Evolutionary conservation across 2,797 vertebrate species (phyloP).

Genomic region (Eulemur coronatus): DNA sequence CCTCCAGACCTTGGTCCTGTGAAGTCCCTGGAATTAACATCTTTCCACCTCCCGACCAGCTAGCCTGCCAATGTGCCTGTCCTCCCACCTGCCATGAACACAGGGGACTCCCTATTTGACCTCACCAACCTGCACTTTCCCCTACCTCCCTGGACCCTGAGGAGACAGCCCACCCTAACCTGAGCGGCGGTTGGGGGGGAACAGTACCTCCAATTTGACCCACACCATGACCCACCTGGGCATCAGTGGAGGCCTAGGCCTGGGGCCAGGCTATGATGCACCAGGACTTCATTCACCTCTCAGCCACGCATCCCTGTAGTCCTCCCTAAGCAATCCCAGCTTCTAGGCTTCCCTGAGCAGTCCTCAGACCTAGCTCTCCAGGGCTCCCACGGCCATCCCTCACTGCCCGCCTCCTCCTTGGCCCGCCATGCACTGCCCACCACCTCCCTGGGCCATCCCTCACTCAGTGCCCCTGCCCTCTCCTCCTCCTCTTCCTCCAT

Average conservation of each 20-base stretch:
- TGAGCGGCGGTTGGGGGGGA: constrained; percentile 86
- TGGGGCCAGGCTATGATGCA: constrained; percentile 82
- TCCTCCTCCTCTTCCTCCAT: constrained; percentile 90
- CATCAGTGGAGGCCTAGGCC: constrained; percentile 86
- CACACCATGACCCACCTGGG: constrained; percentile 95
- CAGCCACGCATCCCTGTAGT: constrained; percentile 90
- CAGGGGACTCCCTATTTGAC: constrained; percentile 94
- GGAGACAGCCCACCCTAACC: constrained; percentile 87
- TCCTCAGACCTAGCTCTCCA: constrained; percentile 84
- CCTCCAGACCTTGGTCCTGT: constrained; percentile 93
- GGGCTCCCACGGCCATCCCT: constrained; percentile 88
- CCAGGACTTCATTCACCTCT: constrained; percentile 91
- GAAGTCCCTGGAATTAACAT: constrained; percentile 96
- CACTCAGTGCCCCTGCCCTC: constrained; percentile 91
- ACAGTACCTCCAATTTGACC: constrained; percentile 92
- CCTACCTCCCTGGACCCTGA: constrained; percentile 94
- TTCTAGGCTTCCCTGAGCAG: constrained; percentile 93
- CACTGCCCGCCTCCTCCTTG: constrained; percentile 90
- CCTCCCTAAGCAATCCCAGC: constrained; percentile 94
- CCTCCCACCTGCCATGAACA: constrained; percentile 89
- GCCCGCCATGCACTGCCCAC: constrained; percentile 80
- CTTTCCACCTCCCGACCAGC: constrained; percentile 92
- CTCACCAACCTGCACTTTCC: constrained; percentile 96
- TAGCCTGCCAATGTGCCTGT: constrained; percentile 86
- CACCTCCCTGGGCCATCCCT: constrained; percentile 89